Base-by-base conservation (phyloP, 1,140 invertebrate genomes). In the Drosophila paulistorum region DNA sequence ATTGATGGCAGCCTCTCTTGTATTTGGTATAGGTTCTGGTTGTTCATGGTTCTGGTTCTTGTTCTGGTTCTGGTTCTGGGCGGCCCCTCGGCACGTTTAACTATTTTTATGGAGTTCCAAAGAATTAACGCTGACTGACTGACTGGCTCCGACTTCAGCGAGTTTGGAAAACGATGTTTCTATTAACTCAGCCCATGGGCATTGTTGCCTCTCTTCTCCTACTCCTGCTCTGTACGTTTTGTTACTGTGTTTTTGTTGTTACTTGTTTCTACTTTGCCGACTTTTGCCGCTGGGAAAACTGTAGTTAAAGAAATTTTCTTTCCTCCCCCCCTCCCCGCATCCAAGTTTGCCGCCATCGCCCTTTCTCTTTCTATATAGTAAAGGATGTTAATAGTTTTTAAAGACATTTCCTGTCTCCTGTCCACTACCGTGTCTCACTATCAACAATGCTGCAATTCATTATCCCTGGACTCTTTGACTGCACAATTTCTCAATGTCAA, bases 31-130 rank as follows among this genome's bases (percentile, higher is more conserved):
- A 26, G 23, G 23, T 26, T 26, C 23, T 26, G 23, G 45, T 45
- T 37, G 35, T 9, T 37, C 11, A 11, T 10, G 39, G 5, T n/a
- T n/a, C 60, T 68, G 26, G 71, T 78, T 85, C 83, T 10, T 20
- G 7, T 10, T 14, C 60, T 68, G 20, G 7, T 10, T 14, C 60
- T 68, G 20, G 71, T 78, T 86, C 83, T 87, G 82, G 82, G 83
- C 83, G 82, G 83, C 83, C 83, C 55, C 48, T 79, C 26, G 26
- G 79, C 79, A 89, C 82, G 84, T 89, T 86, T 87, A 86, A 80
- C 76, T 86, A 86, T 86, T 86, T 86, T 86, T 89, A 89, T 86
- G 84, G 83, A 87, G 84, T 86, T 86, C 83, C 79, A 70, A 45
- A 68, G 80, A 86, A 86, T 74, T 87, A 79, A 77, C 76, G 79